phyloP scores from a whole-genome alignment of 2,797 vertebrate genomes.

The Etheostoma nigrum region DNA sequence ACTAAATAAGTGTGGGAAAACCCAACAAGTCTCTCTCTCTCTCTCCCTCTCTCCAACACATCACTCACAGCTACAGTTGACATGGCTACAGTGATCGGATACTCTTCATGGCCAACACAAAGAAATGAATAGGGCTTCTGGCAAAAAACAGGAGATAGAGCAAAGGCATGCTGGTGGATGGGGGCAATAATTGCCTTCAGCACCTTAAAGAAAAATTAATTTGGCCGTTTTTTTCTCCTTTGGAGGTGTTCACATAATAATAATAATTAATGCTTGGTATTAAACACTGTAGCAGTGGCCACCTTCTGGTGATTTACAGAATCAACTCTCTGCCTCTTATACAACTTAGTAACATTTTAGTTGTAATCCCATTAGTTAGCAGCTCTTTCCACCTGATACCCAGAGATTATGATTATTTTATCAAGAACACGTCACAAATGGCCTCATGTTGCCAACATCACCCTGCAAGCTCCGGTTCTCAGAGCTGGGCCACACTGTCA shows the following conservation, averaged over 20 bases:
- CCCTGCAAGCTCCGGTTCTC: slow-evolving; percentile 43
- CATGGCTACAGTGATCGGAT: slow-evolving; percentile 57
- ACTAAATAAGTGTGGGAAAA: not conserved
- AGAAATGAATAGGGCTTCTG: slow-evolving; percentile 31
- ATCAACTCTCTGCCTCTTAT: slow-evolving; percentile 12
- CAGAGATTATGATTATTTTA: slow-evolving; percentile 80
- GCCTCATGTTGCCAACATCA: slow-evolving; percentile 76
- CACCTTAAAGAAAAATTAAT: not conserved
- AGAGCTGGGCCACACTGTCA: slow-evolving; percentile 50
- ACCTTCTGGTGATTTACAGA: slow-evolving; percentile 26
- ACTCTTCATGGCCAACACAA: slow-evolving; percentile 43
- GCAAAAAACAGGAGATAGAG: slow-evolving; percentile 27
- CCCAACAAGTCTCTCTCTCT: not conserved
- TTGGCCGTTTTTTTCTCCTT: no score
- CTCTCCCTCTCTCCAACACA: slow-evolving; percentile 8
- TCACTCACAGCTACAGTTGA: slow-evolving; percentile 51
- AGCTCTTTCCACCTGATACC: slow-evolving; percentile 71
- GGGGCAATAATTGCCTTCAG: not conserved
- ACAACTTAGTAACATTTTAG: slow-evolving; percentile 19
- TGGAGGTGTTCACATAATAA: not conserved
- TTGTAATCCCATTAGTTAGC: slow-evolving; percentile 32
- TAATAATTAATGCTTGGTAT: not conserved
- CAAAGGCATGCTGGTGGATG: slow-evolving; percentile 8
- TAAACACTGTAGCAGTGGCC: not conserved
- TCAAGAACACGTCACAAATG: slow-evolving; percentile 68